These are phyloP conservation scores for Okamejei kenojei DNA, from an alignment of 2,797 vertebrate genomes.

Conservation along the genomic window DNA sequence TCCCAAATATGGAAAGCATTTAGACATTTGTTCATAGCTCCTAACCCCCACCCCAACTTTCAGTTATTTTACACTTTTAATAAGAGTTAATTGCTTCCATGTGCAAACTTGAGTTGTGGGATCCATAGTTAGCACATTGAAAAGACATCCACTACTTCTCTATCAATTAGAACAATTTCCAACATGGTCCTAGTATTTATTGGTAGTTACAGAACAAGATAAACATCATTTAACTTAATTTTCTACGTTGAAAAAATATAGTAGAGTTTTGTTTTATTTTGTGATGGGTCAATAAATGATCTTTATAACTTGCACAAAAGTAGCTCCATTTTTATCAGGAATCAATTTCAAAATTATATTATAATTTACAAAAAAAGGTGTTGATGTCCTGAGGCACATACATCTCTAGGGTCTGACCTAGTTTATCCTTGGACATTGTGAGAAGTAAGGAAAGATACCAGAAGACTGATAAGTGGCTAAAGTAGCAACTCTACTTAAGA, in stretches of 20 bases:
- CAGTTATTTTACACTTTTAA: background rate
- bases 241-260: background rate
- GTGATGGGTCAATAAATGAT: background rate
- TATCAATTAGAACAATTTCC: background rate
- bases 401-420: no score
- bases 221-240: background rate
- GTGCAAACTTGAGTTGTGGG: background rate
- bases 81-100: slow-evolving; percentile 26
- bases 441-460: no score
- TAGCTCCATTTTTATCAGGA: background rate
- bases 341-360: background rate
- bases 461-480: no score
- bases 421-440: no score
- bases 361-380: background rate
- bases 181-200: background rate
- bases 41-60: background rate
- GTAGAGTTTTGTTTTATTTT: background rate
- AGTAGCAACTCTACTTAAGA: no score
- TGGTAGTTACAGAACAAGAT: background rate
- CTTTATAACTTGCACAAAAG: background rate
- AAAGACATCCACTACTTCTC: background rate
- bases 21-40: slow-evolving; percentile 7
- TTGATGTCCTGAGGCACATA: no score
- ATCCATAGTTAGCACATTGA: background rate
- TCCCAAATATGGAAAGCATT: background rate